A percentile compares a stretch with the other conserved stretches of the same genome.
phyloP scores from a whole-genome alignment of 2,113 vertebrate genomes.

The Saguinus imperator region DNA sequence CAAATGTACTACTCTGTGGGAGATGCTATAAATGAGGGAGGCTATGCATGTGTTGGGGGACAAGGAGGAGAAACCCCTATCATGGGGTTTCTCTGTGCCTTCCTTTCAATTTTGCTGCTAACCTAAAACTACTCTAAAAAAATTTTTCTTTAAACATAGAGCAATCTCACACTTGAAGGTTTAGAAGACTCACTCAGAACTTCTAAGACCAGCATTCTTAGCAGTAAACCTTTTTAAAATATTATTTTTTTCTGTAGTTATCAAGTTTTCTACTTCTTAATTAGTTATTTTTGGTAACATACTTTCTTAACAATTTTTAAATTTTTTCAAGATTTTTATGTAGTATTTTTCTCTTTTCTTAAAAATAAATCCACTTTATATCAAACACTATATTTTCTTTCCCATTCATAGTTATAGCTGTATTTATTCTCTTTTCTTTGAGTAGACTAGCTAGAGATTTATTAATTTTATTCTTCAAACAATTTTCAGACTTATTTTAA shows the following conservation, averaged over 20 bases:
- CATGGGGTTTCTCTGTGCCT: background rate
- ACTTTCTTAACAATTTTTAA: background rate
- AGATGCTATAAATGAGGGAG: background rate
- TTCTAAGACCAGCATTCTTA: background rate
- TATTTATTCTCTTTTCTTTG: slow-evolving; percentile 12
- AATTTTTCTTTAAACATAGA: background rate
- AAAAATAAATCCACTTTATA: background rate
- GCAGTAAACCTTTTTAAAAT: background rate
- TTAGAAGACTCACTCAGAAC: background rate
- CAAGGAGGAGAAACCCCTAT: too few species aligned
- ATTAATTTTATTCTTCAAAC: background rate
- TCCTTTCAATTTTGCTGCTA: background rate
- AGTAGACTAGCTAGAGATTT: background rate
- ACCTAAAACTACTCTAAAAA: background rate
- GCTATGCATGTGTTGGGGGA: background rate
- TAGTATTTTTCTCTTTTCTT: background rate
- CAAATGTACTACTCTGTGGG: background rate
- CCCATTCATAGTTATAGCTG: background rate
- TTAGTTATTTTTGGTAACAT: background rate
- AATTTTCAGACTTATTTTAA: slow-evolving; percentile 5
- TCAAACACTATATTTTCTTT: background rate
- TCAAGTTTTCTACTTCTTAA: background rate
- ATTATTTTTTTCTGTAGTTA: background rate
- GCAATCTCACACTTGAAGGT: background rate
- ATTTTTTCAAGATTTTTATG: background rate